Percentiles rank a stretch among this genome's conserved stretches.
Evolutionary conservation across 2,797 vertebrate genomes (phyloP).

Genomic region (Epinephelus coioides): DNA sequence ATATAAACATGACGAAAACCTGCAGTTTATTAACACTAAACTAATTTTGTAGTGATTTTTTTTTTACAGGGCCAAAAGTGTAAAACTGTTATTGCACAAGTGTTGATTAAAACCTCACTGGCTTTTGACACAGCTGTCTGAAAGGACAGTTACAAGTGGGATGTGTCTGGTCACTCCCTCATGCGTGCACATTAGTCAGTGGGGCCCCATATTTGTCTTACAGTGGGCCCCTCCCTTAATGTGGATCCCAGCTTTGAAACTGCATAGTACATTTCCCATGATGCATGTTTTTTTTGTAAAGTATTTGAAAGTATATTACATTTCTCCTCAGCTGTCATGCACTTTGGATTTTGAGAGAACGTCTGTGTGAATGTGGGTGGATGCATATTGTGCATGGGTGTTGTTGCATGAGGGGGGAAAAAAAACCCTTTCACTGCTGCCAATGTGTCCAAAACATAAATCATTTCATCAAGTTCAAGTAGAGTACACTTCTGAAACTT

Average conservation of each 20-base stretch:
- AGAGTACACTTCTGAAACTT: slow-evolving; percentile 15
- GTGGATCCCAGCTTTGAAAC: slow-evolving; percentile 66
- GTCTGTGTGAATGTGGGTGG: slow-evolving; percentile 27
- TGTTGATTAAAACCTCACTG: neutral
- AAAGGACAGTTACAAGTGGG: slow-evolving; percentile 32
- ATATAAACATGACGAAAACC: neutral
- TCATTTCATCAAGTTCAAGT: slow-evolving; percentile 31
- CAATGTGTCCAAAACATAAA: slow-evolving; percentile 17
- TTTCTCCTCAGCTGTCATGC: slow-evolving; percentile 24
- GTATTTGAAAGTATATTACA: slow-evolving; percentile 40
- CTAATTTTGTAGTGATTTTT: neutral
- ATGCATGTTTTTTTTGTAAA: slow-evolving; percentile 39
- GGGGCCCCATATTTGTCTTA: slow-evolving; percentile 58
- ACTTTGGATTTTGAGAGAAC: slow-evolving; percentile 15
- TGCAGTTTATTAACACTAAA: slow-evolving; percentile 8
- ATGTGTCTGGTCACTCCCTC: slow-evolving; percentile 60
- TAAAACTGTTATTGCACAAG: neutral
- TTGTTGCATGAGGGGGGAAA: slow-evolving; percentile 25
- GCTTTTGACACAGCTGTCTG: slow-evolving; percentile 13
- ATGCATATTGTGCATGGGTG: slow-evolving; percentile 25
- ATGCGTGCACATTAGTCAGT: slow-evolving; percentile 58
- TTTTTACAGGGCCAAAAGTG: slow-evolving; percentile 3
- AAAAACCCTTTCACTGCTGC: slow-evolving; percentile 14
- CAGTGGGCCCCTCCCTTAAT: slow-evolving; percentile 64
- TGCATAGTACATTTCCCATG: slow-evolving; percentile 58